phyloP scores from a whole-genome alignment of 2,797 vertebrate genomes.

The Phrynocephalus guinanensis region DNA sequence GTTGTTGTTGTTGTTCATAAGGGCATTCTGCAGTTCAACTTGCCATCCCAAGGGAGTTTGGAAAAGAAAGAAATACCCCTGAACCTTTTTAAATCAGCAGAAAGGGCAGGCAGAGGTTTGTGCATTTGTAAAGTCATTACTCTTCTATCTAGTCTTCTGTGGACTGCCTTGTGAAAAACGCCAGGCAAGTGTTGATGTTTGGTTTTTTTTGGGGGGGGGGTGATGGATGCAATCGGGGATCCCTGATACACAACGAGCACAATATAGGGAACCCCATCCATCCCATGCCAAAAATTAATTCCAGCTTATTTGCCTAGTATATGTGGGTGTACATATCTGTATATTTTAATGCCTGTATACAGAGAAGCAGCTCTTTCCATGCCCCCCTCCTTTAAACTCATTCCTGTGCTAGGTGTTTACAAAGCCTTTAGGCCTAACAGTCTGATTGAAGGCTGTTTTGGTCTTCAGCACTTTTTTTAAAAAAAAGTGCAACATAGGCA shows the following conservation, averaged over 20 bases:
- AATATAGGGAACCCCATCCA: background rate
- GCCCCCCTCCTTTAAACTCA: background rate
- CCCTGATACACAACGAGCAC: background rate
- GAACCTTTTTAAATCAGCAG: slow-evolving; percentile 10
- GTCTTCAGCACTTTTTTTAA: background rate
- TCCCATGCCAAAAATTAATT: background rate
- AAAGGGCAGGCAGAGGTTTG: slow-evolving; percentile 26
- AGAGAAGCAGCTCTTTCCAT: background rate
- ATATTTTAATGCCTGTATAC: background rate
- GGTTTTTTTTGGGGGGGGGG: background rate
- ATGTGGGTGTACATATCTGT: background rate
- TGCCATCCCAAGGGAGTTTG: background rate
- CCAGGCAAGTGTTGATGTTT: background rate
- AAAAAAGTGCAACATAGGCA: background rate
- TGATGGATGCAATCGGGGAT: background rate
- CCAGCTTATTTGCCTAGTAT: background rate
- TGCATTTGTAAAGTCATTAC: slow-evolving; percentile 1
- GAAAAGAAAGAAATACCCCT: slow-evolving; percentile 33
- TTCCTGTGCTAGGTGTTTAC: slow-evolving; percentile 23
- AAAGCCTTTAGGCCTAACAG: slow-evolving; percentile 41
- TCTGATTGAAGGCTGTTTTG: slow-evolving; percentile 26
- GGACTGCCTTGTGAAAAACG: slow-evolving; percentile 4
- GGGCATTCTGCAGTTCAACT: slow-evolving; percentile 36
- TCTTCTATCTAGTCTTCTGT: slow-evolving; percentile 5
- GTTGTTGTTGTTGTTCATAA: background rate